phyloP scores from a whole-genome alignment of 2,113 vertebrate species.

The Lepus americanus region DNA sequence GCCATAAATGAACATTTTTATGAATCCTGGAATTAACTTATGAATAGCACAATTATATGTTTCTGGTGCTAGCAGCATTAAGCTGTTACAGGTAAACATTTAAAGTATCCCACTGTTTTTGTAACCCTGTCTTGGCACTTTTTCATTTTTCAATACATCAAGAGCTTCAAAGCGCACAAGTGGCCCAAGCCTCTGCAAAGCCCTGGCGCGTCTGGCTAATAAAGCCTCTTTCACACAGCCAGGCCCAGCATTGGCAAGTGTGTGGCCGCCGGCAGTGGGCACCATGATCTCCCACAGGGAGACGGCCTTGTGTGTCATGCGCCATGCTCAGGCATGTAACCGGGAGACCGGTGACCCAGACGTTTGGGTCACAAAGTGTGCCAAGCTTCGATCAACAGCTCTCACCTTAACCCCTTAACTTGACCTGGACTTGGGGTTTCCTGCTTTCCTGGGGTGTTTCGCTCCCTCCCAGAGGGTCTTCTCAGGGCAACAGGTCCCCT shows the following conservation, averaged over 20 bases:
- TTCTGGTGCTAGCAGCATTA: constrained; percentile 73
- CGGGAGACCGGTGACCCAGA: constrained; percentile 13
- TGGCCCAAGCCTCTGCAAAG: constrained; percentile 19
- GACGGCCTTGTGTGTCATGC: background rate
- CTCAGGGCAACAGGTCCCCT: too few relatives aligned
- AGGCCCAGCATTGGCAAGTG: background rate
- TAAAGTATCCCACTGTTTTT: constrained; percentile 74
- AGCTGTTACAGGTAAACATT: constrained; percentile 74
- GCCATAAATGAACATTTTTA: constrained; percentile 73
- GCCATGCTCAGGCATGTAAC: background rate
- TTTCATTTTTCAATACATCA: constrained; percentile 60
- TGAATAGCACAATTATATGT: constrained; percentile 72
- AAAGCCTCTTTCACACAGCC: constrained; percentile 38
- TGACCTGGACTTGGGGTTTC: background rate
- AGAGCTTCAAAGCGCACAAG: constrained; percentile 69
- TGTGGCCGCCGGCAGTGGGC: accelerated
- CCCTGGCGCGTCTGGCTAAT: constrained; percentile 13
- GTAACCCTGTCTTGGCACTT: constrained; percentile 64
- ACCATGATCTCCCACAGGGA: background rate
- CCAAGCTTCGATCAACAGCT: constrained; percentile 4
- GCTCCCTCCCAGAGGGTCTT: too few relatives aligned
- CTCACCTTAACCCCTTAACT: background rate
- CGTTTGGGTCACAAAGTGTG: background rate
- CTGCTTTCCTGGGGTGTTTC: background rate
- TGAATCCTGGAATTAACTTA: constrained; percentile 77